Conservation (phyloP, 64 coral and sea anemone species). For the Porites australiensis region DNA sequence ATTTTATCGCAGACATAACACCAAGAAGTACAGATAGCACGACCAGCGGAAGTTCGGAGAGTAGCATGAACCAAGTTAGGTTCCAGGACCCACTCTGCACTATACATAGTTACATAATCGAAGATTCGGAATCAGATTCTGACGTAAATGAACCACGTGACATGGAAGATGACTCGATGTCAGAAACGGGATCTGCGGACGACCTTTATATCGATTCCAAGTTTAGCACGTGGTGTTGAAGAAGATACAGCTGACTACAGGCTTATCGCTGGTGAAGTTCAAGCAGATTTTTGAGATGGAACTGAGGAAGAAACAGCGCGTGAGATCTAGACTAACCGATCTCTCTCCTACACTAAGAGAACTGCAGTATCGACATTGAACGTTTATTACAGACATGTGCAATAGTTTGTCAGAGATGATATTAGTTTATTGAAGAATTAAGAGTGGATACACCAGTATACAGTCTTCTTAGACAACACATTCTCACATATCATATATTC, state of each 20-base stretch:
- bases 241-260: not conserved
- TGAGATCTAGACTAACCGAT: too few relatives aligned
- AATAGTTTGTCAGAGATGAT: too few relatives aligned
- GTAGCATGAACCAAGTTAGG: conserved; percentile 72
- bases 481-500: too few relatives aligned
- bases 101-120: conserved; percentile 69
- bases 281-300: too few relatives aligned
- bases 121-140: conserved; percentile 62
- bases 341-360: too few relatives aligned
- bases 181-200: conserved; percentile 23
- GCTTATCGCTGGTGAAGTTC: too few relatives aligned
- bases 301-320: too few relatives aligned
- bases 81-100: conserved; percentile 84
- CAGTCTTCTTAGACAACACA: too few relatives aligned
- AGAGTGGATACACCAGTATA: too few relatives aligned
- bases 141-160: conserved; percentile 1
- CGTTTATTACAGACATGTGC: too few relatives aligned
- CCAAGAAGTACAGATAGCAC: conserved; percentile 56
- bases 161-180: conserved; percentile 40
- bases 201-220: conserved; percentile 36
- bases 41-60: conserved; percentile 53
- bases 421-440: too few relatives aligned
- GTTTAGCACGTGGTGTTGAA: conserved; percentile 79
- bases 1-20: not conserved
- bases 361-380: too few relatives aligned